Evolutionary conservation across 2,113 vertebrate genomes (phyloP).

Genomic region (Colistium nudipinnis): DNA sequence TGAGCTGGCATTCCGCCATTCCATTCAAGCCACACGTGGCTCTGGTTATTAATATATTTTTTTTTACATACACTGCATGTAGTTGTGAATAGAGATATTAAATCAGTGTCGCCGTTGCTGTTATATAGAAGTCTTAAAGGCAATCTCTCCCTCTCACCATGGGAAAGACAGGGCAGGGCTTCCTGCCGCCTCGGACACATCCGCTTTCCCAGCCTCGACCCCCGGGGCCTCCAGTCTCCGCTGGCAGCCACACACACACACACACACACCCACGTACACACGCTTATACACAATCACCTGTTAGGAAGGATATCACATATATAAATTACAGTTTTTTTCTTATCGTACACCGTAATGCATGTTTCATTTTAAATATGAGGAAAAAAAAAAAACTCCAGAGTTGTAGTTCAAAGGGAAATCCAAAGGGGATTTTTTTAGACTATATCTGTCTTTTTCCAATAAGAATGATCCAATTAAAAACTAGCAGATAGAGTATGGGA

Average conservation of each 20-base stretch:
- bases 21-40: background rate
- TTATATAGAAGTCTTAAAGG: slow-evolving; percentile 18
- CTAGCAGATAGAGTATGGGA: background rate
- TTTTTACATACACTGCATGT: slow-evolving; percentile 14
- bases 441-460: background rate
- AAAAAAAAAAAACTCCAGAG: too few species aligned
- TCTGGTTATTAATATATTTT: too few species aligned
- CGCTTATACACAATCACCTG: slow-evolving; percentile 1
- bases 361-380: too few species aligned
- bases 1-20: background rate
- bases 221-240: slow-evolving; percentile 62
- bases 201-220: slow-evolving; percentile 78
- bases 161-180: slow-evolving; percentile 80
- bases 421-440: background rate
- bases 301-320: too few species aligned
- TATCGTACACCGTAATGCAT: too few species aligned
- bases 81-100: slow-evolving; percentile 13
- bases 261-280: slow-evolving; percentile 11
- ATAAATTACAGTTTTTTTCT: too few species aligned
- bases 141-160: slow-evolving; percentile 65
- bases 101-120: slow-evolving; percentile 21
- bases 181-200: slow-evolving; percentile 80
- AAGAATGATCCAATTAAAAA: background rate
- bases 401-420: background rate
- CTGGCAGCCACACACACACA: slow-evolving; percentile 36